Evolutionary conservation across 2,888 invertebrate species (phyloP).

Genomic region (Elegia similella): DNA sequence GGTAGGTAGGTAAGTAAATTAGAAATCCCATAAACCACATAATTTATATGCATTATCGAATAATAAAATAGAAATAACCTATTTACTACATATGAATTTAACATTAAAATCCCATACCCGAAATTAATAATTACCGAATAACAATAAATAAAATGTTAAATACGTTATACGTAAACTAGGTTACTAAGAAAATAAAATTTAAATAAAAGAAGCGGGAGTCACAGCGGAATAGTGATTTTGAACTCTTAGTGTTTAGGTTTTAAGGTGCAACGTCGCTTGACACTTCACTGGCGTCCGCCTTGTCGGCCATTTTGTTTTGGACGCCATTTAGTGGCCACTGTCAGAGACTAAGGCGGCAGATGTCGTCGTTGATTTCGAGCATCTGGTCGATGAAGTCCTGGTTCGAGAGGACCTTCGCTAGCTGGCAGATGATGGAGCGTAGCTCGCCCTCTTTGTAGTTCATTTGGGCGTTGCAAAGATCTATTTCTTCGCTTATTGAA

Average conservation of each 20-base stretch:
- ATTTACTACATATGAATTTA: slow-evolving; percentile 18
- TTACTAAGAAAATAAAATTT: slow-evolving; percentile 18
- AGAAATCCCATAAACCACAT: not conserved
- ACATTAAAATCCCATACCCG: slow-evolving; percentile 24
- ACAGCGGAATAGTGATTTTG: slow-evolving; percentile 18
- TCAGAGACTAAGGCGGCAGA: slow-evolving; percentile 87
- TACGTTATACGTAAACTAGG: slow-evolving; percentile 17
- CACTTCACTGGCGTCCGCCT: slow-evolving; percentile 25
- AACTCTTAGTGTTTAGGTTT: slow-evolving; percentile 24
- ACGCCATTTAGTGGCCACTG: slow-evolving; percentile 42
- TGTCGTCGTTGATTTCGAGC: slow-evolving; percentile 90
- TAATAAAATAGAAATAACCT: slow-evolving; percentile 19
- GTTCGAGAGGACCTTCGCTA: slow-evolving; percentile 86
- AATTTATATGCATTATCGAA: slow-evolving; percentile 14
- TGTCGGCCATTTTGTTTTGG: slow-evolving; percentile 44
- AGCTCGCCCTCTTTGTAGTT: slow-evolving; percentile 85
- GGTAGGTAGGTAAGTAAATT: slow-evolving; percentile 20
- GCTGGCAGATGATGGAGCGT: slow-evolving; percentile 82
- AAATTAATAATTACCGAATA: slow-evolving; percentile 20
- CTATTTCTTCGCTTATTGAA: slow-evolving; percentile 81
- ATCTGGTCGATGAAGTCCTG: slow-evolving; percentile 88
- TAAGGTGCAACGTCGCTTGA: slow-evolving; percentile 18
- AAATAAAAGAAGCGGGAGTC: slow-evolving; percentile 25
- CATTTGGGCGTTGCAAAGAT: slow-evolving; percentile 87
- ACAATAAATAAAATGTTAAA: slow-evolving; percentile 30